These are phyloP conservation scores for Zosterops pallidus DNA, from an alignment of 2,113 vertebrate species.

Conservation along the genomic window DNA sequence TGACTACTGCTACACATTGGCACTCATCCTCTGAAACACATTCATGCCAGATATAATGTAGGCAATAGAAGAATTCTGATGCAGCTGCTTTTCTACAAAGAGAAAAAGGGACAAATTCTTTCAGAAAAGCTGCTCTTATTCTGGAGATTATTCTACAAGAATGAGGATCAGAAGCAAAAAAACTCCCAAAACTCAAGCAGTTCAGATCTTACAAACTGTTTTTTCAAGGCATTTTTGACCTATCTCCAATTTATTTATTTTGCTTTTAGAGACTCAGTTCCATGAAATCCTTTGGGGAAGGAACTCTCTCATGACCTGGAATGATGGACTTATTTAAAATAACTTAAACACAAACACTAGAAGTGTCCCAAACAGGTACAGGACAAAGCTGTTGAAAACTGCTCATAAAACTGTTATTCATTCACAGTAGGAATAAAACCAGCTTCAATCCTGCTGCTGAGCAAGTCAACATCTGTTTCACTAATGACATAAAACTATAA, in stretches of 20 bases:
- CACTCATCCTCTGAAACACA: not conserved
- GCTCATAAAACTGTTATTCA: not conserved
- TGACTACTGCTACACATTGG: not conserved
- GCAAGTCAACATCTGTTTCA: not conserved
- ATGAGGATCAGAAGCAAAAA: not conserved
- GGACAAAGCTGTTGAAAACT: not conserved
- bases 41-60: not conserved
- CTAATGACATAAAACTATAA: not conserved
- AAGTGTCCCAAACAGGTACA: not conserved
- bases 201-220: not conserved
- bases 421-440: not conserved
- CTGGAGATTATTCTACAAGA: not conserved
- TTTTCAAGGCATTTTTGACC: not conserved
- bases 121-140: not conserved
- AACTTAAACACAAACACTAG: not conserved
- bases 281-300: not conserved
- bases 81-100: not conserved
- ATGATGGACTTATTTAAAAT: not conserved
- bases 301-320: not conserved
- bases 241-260: not conserved
- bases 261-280: not conserved
- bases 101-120: not conserved
- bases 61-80: not conserved
- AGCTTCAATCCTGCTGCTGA: not conserved
- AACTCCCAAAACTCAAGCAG: fast-evolving